Conservation (phyloP, 2,797 vertebrate genomes). For the Pagetopsis macropterus region DNA sequence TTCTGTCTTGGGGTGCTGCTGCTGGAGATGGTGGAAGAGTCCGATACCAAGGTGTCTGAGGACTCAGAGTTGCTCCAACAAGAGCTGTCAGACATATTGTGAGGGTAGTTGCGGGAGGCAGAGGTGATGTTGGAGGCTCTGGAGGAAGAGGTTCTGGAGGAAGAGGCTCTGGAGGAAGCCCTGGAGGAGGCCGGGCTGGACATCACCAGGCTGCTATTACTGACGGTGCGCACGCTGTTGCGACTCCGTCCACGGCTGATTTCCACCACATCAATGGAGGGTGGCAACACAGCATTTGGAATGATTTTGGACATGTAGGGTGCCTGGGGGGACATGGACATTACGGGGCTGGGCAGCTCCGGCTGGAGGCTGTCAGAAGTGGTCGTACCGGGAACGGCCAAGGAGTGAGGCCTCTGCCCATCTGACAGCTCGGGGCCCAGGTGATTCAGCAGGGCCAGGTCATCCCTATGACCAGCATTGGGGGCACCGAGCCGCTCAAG, state of each 20-base stretch:
- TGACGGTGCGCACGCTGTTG: conserved; percentile 89
- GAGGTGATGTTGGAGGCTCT: conserved; percentile 84
- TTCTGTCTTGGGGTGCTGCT: conserved; percentile 75
- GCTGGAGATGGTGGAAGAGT: conserved; percentile 94
- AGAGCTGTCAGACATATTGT: conserved; percentile 72
- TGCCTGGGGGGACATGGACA: conserved; percentile 96
- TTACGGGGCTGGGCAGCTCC: conserved; percentile 83
- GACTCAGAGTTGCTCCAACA: conserved; percentile 93
- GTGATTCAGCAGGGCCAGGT: conserved; percentile 84
- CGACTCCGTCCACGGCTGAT: conserved; percentile 88
- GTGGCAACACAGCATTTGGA: conserved; percentile 93
- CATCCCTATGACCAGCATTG: conserved; percentile 82
- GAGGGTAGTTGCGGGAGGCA: conserved; percentile 55
- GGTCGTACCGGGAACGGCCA: conserved; percentile 89
- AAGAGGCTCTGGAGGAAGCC: conserved; percentile 84
- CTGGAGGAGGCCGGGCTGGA: conserved; percentile 91
- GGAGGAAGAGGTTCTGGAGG: conserved; percentile 84
- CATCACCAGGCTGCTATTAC: conserved; percentile 89
- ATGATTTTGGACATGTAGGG: conserved; percentile 98
- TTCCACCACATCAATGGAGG: conserved; percentile 94
- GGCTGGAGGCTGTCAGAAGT: conserved; percentile 75
- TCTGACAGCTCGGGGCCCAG: conserved; percentile 68
- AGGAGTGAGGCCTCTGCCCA: conserved; percentile 82
- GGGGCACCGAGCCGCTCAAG: conserved; percentile 76
- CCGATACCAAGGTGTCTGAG: conserved; percentile 94